Percentiles rank a stretch among this genome's conserved stretches.
Conservation (phyloP, 1,140 invertebrate species). For the Drosophila simulans region DNA sequence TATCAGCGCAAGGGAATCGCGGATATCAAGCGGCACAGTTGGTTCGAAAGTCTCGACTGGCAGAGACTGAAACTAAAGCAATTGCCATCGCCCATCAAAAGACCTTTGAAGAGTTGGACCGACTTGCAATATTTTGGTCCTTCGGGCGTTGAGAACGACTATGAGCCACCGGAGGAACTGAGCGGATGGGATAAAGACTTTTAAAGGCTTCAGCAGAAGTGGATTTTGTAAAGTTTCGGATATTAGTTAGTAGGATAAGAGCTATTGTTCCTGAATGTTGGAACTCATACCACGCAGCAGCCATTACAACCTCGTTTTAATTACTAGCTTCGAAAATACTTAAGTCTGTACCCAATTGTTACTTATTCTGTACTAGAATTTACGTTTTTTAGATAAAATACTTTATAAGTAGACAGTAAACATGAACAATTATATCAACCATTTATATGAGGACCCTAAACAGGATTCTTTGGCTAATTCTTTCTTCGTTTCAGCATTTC, state of each 20-base stretch:
- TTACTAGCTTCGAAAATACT: constrained; percentile 3
- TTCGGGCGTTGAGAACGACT: constrained; percentile 85
- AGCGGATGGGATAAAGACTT: constrained; percentile 90
- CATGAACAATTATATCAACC: constrained; percentile 18
- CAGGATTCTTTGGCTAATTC: background rate
- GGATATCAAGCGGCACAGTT: constrained; percentile 97
- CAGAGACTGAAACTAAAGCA: constrained; percentile 90
- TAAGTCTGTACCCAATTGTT: constrained; percentile 2
- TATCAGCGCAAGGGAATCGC: constrained; percentile 95
- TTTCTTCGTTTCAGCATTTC: background rate
- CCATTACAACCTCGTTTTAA: constrained; percentile 20
- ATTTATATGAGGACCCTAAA: background rate
- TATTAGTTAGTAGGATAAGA: constrained; percentile 5
- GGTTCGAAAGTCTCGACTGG: constrained; percentile 98
- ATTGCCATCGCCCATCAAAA: constrained; percentile 90
- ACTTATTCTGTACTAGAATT: constrained; percentile 7
- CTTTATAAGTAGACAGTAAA: background rate
- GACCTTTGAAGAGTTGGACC: constrained; percentile 88
- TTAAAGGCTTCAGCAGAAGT: constrained; percentile 51
- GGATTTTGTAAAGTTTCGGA: constrained; percentile 5
- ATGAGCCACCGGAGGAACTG: constrained; percentile 88
- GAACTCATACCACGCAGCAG: background rate
- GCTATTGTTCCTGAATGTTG: background rate
- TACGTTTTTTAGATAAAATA: background rate
- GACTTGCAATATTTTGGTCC: constrained; percentile 90